Base-by-base conservation (phyloP, 2,797 vertebrate genomes). In the Chaenodraco wilsoni region DNA sequence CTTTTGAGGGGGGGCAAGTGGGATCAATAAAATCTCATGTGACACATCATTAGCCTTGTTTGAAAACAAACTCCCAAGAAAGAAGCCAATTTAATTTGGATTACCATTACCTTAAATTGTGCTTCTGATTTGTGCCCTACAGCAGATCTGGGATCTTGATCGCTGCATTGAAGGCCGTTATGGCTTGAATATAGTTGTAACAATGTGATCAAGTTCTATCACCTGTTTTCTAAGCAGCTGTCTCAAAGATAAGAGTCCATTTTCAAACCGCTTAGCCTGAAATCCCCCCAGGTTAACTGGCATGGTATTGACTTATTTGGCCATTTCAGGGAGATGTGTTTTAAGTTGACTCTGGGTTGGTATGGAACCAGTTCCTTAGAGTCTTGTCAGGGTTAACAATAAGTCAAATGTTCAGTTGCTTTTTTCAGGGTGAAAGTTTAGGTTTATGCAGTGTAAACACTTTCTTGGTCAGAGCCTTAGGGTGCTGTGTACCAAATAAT, bases 141-240 rank as follows among this genome's bases (percentile, higher is more conserved):
- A 71, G 72, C 55, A 59, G 44, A 27, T 80, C 58, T 83, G 58
- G 12, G 57, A 54, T 80, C 58, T 81, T 55, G 46, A 72, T 69
- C 55, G 73, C 46, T 63, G 61, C 70, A 58, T 87, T 76, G 69
- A 74, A 76, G 63, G 33, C 68, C 79, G 70, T 86, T 78, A 77
- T 75, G 44, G 51, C 72, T 78, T 83, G 79, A 76, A 81, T 83
- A 73, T 82, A 67, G 67, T 72, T 64, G 43, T 74, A 83, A 74
- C 59, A 75, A 78, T 76, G 50, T 72, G 71, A 84, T 88, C 72
- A 60, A 37, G 63, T 83, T 87, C 60, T 74, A 61, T 83, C 80
- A 86, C 69, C 68, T 77, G 63, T 86, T 88, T 78, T 79, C 69
- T 52, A 76, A 87, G 66, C 79, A 82, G 69, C 76, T 83, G 75